A percentile compares a stretch with the other conserved stretches of the same genome.
These are phyloP conservation scores for Oegoconia quadripuncta DNA, from an alignment of 2,888 invertebrate genomes.

Conservation along the genomic window DNA sequence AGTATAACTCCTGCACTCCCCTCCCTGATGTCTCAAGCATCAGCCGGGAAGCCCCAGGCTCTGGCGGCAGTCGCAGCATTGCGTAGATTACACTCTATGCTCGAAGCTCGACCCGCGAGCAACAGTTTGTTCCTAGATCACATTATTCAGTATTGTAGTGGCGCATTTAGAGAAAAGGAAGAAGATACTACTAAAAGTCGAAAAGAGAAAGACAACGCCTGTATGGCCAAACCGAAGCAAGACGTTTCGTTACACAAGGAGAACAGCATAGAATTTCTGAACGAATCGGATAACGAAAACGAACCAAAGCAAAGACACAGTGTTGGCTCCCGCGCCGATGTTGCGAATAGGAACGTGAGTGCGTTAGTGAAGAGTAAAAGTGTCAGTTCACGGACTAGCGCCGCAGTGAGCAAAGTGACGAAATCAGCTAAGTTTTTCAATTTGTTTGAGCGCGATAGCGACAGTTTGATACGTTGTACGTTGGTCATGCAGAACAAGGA, in stretches of 20 bases:
- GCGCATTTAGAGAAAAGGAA: constrained; percentile 50
- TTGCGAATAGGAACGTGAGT: constrained; percentile 65
- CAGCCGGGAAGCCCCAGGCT: constrained; percentile 88
- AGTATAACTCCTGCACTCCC: constrained; percentile 91
- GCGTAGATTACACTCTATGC: constrained; percentile 87
- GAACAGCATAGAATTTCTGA: constrained; percentile 58
- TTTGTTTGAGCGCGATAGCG: constrained; percentile 80
- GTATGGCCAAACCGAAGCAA: constrained; percentile 47
- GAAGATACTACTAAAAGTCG: constrained; percentile 54
- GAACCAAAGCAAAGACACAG: constrained; percentile 66
- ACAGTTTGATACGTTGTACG: constrained; percentile 87
- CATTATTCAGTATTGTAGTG: constrained; percentile 81
- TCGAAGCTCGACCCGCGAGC: constrained; percentile 89
- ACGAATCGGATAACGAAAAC: constrained; percentile 63
- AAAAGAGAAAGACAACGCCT: constrained; percentile 65
- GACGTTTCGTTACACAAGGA: constrained; percentile 45
- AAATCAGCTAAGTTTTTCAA: constrained; percentile 71
- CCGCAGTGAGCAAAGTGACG: constrained; percentile 61
- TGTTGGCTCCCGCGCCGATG: constrained; percentile 62
- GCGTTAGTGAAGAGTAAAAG: constrained; percentile 73
- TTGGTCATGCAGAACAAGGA: constrained; percentile 90
- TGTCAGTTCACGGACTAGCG: constrained; percentile 64
- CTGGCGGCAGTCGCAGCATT: constrained; percentile 90
- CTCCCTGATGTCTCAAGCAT: constrained; percentile 87
- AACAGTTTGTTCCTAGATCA: constrained; percentile 91